These are phyloP conservation scores for Acanthosepion esculentum DNA, from an alignment of 2,888 invertebrate genomes.

Conservation along the genomic window DNA sequence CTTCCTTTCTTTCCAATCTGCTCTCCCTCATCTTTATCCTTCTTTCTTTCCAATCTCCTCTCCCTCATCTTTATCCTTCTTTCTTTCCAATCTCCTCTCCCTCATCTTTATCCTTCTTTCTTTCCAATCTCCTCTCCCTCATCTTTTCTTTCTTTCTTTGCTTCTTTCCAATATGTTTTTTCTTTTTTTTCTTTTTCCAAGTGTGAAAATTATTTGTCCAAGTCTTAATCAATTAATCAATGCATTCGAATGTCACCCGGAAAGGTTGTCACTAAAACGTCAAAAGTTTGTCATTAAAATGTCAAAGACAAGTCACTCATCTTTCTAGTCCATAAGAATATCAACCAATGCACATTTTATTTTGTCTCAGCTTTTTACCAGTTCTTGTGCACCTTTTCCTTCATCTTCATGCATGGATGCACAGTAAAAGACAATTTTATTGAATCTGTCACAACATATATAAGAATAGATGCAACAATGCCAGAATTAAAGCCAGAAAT, in stretches of 20 bases:
- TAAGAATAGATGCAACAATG: too few species aligned
- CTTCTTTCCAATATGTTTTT: background rate
- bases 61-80: background rate
- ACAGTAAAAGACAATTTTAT: too few species aligned
- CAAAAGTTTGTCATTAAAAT: background rate
- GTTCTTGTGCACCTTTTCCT: too few species aligned
- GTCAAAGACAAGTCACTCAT: background rate
- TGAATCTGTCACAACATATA: too few species aligned
- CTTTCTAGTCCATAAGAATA: background rate
- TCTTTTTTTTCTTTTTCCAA: background rate
- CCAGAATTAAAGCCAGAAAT: too few species aligned
- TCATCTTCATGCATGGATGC: too few species aligned
- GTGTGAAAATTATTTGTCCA: background rate
- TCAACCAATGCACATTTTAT: too few species aligned
- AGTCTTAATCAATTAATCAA: background rate
- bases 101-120: too few species aligned
- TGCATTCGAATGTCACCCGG: background rate
- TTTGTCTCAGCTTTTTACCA: too few species aligned
- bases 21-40: background rate
- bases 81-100: background rate
- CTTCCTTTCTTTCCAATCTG: background rate
- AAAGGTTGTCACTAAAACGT: background rate
- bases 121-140: background rate
- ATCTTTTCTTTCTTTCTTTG: background rate
- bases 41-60: accelerated